Base-by-base conservation (phyloP, 2,888 invertebrate genomes). In the Scaptomyza tumidula region DNA sequence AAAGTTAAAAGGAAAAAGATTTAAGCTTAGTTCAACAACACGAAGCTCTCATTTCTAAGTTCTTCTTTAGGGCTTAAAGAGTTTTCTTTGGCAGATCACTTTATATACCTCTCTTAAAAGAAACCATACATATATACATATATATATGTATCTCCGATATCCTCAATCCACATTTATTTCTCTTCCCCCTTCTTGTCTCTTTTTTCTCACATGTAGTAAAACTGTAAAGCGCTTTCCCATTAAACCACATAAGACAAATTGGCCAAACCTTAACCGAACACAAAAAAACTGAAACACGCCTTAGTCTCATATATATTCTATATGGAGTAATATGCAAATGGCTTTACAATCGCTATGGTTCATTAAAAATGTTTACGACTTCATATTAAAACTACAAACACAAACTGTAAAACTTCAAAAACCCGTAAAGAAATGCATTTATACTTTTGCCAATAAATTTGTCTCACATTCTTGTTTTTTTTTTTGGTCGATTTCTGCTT, bases 341-440 rank as follows among this genome's bases (percentile, higher is more conserved):
- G 81, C 71, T 71, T 71, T 54, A 69, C 62, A 60, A 78, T 64
- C 71, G 72, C 69, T 46, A 63, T 63, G 84, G 53, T 73, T 58
- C 83, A 83, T 83, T 83, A 86, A 83, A 83, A 83, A 71, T 63
- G 67, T 84, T 85, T 83, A 83, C 75, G 79, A 84, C 87, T 75
- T 65, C 73, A 78, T 83, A 78, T 86, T 86, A 86, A 82, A 80
- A 67, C 50, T 62, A 65, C 63, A 64, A 41, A 41, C 63, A 64
- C 69, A 70, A 68, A 68, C 67, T 63, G 55, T 50, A 55, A 61
- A 35, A 61, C 53, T 41, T 62, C 65, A 63, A 75, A 73, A 70
- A 35, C 59, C 56, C 70, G 71, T 71, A 75, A 73, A 69, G 58
- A 72, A 75, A 69, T 71, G 59, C 75, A 80, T 86, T 78, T 70